A percentile compares a stretch with the other conserved stretches of the same genome.
Conservation (phyloP, 2,888 invertebrate species). For the Drosophila monieri region DNA sequence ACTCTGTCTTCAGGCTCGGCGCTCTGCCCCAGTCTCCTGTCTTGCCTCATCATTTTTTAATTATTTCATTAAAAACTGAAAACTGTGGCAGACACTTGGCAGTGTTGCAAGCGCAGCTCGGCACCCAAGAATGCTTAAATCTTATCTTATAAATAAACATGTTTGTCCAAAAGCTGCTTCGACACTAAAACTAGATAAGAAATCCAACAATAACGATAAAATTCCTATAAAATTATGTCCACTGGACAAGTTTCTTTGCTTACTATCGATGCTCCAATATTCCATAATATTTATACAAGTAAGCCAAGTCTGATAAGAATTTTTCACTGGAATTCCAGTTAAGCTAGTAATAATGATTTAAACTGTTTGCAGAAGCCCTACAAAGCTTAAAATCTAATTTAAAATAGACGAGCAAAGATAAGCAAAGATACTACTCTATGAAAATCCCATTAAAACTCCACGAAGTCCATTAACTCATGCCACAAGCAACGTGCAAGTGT, state of each 20-base stretch:
- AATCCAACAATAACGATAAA: too few relatives aligned
- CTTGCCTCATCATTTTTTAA: slow-evolving; percentile 46
- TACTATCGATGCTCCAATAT: not conserved
- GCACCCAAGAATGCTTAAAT: slow-evolving; percentile 16
- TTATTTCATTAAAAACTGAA: slow-evolving; percentile 47
- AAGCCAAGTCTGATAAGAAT: not conserved
- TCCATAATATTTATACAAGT: not conserved
- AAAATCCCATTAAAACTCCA: slow-evolving; percentile 10
- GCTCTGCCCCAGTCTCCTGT: not conserved
- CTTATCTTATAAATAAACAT: not conserved
- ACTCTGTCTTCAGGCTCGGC: slow-evolving; percentile 7
- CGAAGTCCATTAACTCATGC: not conserved
- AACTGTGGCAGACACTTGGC: slow-evolving; percentile 65
- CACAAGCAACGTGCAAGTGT: not conserved
- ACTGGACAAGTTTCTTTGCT: too few relatives aligned
- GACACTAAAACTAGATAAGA: too few relatives aligned
- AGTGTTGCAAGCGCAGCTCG: slow-evolving; percentile 60
- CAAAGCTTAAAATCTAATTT: not conserved
- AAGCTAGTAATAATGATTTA: not conserved
- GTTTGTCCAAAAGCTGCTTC: not conserved
- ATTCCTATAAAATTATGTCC: too few relatives aligned
- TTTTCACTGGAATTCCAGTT: not conserved
- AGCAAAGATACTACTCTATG: not conserved
- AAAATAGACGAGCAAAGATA: not conserved
- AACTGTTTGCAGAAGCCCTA: not conserved